phyloP scores from a whole-genome alignment of 2,113 vertebrate species.

The Anolis carolinensis region DNA sequence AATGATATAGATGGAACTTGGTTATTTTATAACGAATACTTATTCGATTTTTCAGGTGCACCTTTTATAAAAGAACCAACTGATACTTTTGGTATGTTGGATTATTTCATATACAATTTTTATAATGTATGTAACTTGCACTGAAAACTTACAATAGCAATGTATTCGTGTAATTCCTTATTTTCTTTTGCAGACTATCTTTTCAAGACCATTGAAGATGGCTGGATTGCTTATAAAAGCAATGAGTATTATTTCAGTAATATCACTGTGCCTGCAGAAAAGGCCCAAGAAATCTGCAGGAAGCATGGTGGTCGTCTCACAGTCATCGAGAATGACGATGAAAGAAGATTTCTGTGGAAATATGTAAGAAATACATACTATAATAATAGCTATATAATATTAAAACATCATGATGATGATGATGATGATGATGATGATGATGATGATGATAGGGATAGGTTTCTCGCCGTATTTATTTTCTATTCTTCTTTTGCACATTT shows the following conservation, averaged over 20 bases:
- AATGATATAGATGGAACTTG: background rate
- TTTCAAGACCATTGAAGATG: slow-evolving; percentile 75
- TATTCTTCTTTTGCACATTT: slow-evolving; percentile 36
- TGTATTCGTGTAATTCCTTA: background rate
- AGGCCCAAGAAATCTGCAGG: slow-evolving; percentile 85
- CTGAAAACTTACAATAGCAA: background rate
- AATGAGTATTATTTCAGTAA: slow-evolving; percentile 89
- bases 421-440: too few species aligned
- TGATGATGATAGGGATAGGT: background rate
- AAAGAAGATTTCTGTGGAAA: slow-evolving; percentile 91
- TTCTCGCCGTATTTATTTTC: background rate
- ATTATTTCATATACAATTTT: background rate
- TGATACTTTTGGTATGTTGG: slow-evolving; percentile 61
- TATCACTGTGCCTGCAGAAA: slow-evolving; percentile 80
- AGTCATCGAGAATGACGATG: slow-evolving; percentile 82
- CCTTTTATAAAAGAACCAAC: slow-evolving; percentile 82
- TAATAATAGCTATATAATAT: background rate
- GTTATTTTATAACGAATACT: background rate
- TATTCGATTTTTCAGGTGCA: slow-evolving; percentile 75
- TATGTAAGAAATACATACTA: slow-evolving; percentile 75
- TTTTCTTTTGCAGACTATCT: slow-evolving; percentile 73
- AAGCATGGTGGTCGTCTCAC: slow-evolving; percentile 85
- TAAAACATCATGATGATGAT: too few species aligned
- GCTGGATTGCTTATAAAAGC: slow-evolving; percentile 85
- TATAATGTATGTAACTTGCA: background rate